Evolutionary conservation across 2,113 vertebrate species (phyloP).

Genomic region (Amphilophus citrinellus): DNA sequence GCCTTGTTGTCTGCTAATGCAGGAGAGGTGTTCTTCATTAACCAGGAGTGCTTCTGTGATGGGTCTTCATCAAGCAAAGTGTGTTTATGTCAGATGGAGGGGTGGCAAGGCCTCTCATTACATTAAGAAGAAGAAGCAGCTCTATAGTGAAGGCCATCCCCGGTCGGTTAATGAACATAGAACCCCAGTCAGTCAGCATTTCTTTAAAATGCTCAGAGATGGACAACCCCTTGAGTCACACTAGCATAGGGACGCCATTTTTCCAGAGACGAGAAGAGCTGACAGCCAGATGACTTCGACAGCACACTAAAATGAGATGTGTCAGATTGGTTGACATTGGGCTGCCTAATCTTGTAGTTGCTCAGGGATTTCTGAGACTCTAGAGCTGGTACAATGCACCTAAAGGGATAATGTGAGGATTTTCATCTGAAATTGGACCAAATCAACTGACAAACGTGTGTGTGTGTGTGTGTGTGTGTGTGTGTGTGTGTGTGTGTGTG

Average conservation of each 20-base stretch:
- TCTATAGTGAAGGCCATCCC: conserved; percentile 34
- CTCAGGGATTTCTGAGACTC: conserved; percentile 34
- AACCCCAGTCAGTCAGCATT: conserved; percentile 28
- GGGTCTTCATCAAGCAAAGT: conserved; percentile 78
- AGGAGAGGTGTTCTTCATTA: conserved; percentile 74
- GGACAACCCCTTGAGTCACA: conserved; percentile 22
- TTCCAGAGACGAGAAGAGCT: conserved; percentile 9
- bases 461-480: conserved; percentile 15
- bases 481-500: neutral
- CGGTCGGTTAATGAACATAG: conserved; percentile 49
- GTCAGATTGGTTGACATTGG: conserved; percentile 39
- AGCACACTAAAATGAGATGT: conserved; percentile 1
- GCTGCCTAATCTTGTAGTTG: conserved; percentile 39
- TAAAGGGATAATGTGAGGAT: conserved; percentile 39
- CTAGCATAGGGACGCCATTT: conserved; percentile 33
- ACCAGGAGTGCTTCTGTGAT: conserved; percentile 66
- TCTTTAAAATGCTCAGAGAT: conserved; percentile 49
- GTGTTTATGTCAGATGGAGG: conserved; percentile 71
- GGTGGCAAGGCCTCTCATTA: conserved; percentile 72
- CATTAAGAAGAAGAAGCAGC: conserved; percentile 69
- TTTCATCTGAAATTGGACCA: conserved; percentile 46
- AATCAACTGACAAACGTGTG: conserved; percentile 39
- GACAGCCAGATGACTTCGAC: neutral
- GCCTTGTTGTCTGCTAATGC: conserved; percentile 59
- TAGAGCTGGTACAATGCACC: neutral